Base-by-base conservation (phyloP, 2,113 vertebrate genomes). In the Leptobrachium ailaonicum region DNA sequence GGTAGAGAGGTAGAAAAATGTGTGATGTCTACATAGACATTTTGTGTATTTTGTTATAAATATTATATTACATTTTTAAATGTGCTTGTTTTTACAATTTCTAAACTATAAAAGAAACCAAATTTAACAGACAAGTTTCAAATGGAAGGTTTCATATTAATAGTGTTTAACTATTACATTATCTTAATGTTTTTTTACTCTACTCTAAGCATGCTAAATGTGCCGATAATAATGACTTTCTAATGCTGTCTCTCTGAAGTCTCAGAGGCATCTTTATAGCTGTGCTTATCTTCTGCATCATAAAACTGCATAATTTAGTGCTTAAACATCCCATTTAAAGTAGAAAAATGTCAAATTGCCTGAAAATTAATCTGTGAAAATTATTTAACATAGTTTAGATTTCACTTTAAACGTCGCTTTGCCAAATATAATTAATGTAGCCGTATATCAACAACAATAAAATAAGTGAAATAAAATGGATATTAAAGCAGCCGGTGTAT, bases 291-390 rank as follows among this genome's bases (percentile, higher is more conserved):
- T 93, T 85, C 82, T 89, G 93, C 88, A 93, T 93, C 92, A 92
- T 93, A 93, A 93, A 94, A 87, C 89, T 88, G 90, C 89, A 90
- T 92, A 91, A 93, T 93, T 92, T 89, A 89, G 90, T 90, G 90
- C 91, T 92, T 87, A 94, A 93, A 93, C 92, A 93, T 92, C 93
- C 93, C 88, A 93, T 92, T 92, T 92, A 90, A 90, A 90, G 87
- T 58, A 32, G 82, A 89, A 91, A 88, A 86, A 85, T 85, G 89
- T 80, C 13, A 83, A 92, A 92, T 92, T 87, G 85, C 86, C 13
- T 0, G 87, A 88, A 90, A 89, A 92, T 91, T 90, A 90, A 90
- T 90, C 88, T 88, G 87, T 80, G 86, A 84, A 87, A 88, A 87
- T 60, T 60, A 56, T 64, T 67, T 74, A 68, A 66, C 50, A 67